A percentile compares a stretch with the other conserved stretches of the same genome.
phyloP scores from a whole-genome alignment of 2,888 invertebrate genomes.

The Drosophila borealis region DNA sequence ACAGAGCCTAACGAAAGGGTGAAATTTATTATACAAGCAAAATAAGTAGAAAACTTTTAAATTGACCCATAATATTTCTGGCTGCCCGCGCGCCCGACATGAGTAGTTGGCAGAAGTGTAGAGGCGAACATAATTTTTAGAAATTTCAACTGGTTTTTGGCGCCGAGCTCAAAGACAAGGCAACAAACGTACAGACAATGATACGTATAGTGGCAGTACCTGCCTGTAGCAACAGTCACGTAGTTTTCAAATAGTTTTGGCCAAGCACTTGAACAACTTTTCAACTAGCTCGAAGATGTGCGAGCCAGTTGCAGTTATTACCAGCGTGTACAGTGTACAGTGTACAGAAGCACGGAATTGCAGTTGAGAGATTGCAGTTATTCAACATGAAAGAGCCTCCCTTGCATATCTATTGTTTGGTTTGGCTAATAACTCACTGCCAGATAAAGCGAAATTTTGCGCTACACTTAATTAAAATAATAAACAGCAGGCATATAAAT shows the following conservation, averaged over 20 bases:
- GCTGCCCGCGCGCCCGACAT: slow-evolving; percentile 11
- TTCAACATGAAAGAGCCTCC: slow-evolving; percentile 1
- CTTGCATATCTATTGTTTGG: not conserved
- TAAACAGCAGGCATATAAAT: slow-evolving; percentile 57
- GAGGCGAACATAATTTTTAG: slow-evolving; percentile 54
- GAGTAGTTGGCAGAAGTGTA: slow-evolving; percentile 22
- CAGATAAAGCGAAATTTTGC: slow-evolving; percentile 34
- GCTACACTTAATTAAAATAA: slow-evolving; percentile 68
- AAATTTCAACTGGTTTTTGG: slow-evolving; percentile 63
- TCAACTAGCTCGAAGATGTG: slow-evolving; percentile 3
- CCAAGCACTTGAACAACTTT: slow-evolving; percentile 64
- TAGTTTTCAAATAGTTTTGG: slow-evolving; percentile 67
- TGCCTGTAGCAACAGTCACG: slow-evolving; percentile 59
- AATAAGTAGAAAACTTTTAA: slow-evolving; percentile 7
- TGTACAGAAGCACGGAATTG: not conserved
- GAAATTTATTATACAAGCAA: not conserved
- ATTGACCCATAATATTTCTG: slow-evolving; percentile 19
- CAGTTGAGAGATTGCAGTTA: slow-evolving; percentile 32
- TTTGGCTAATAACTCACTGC: slow-evolving; percentile 26
- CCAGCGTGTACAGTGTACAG: not conserved
- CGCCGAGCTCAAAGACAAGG: slow-evolving; percentile 26
- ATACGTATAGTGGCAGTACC: slow-evolving; percentile 65
- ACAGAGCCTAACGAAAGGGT: no score
- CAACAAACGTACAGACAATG: slow-evolving; percentile 59
- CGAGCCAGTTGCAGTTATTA: slow-evolving; percentile 11